Base-by-base conservation (phyloP, 1,140 invertebrate species). In the Sminthurinus signatus region DNA sequence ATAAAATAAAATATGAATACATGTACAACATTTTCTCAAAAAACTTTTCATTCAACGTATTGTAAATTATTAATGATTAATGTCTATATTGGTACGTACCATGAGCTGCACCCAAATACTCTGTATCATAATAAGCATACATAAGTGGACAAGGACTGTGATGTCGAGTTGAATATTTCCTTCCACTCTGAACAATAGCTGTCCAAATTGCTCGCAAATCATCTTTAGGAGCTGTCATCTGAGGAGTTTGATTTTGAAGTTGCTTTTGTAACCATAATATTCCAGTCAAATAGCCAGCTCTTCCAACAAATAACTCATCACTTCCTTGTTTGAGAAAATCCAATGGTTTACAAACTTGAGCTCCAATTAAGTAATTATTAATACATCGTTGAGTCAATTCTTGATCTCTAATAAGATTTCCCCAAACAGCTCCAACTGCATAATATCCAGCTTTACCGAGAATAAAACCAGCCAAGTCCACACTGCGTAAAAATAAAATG, bases 101-200 rank as follows among this genome's bases (percentile, higher is more conserved):
- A 39, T 39, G 29, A 57, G 27, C 72, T 71, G n/a, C 75, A 81
- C 82, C 82, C 56, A 93, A 76, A 76, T 92, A 93, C 77, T 91
- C 86, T 8, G 86, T 88, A n/a, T 84, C 81, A 74, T 92, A 89
- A 76, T 91, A 92, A 55, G 87, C 80, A 74, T 88, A 93, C 88
- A 92, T 91, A 17, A 93, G 75, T 8, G 89, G 88, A 69, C 82
- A 82, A 5, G 79, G 79, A 31, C 81, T 84, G 19, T 78, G 77
- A 64, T 82, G 76, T 46, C 75, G 76, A 56, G 75, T 75, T 2
- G 87, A 76, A 78, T 89, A 89, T 48, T 83, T 77, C 58, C 81
- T 76, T 0, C 89, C 89, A 48, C 87, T 89, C 52, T 80, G 73
- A 15, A 91, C 75, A 27, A 88, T 87, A 1, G 82, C 72, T 64